These are phyloP conservation scores for Excalfactoria chinensis DNA, from an alignment of 2,113 vertebrate genomes.

Conservation along the genomic window DNA sequence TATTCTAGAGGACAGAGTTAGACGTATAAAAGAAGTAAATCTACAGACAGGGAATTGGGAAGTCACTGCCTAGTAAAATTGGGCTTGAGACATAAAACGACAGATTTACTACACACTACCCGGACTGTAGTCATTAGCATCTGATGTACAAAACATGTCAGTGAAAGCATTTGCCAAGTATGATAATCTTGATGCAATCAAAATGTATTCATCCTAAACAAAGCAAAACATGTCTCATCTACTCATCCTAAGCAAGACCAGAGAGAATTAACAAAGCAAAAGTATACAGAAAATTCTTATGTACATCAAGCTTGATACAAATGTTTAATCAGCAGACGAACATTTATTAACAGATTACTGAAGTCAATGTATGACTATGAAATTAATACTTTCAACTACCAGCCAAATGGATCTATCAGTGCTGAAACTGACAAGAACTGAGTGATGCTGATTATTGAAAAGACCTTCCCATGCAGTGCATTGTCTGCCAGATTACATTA, in stretches of 20 bases:
- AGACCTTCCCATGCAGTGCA: neutral
- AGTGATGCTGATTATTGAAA: neutral
- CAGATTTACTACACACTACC: neutral
- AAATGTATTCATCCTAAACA: neutral
- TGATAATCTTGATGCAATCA: neutral
- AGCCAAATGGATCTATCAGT: neutral
- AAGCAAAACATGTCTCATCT: neutral
- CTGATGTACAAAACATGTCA: neutral
- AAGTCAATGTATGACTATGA: neutral
- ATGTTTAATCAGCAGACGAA: neutral
- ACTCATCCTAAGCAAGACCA: neutral
- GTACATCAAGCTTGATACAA: neutral
- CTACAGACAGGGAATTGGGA: neutral
- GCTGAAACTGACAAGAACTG: neutral
- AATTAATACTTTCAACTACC: neutral
- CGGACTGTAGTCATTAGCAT: neutral
- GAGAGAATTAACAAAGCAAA: neutral
- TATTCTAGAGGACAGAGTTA: neutral
- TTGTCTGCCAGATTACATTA: neutral
- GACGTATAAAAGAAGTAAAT: neutral
- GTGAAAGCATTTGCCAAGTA: neutral
- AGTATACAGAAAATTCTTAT: neutral
- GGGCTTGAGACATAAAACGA: neutral
- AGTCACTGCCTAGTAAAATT: neutral
- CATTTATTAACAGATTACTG: neutral